phyloP scores from a whole-genome alignment of 2,888 invertebrate genomes.

The Lasioglossum figueresi region DNA sequence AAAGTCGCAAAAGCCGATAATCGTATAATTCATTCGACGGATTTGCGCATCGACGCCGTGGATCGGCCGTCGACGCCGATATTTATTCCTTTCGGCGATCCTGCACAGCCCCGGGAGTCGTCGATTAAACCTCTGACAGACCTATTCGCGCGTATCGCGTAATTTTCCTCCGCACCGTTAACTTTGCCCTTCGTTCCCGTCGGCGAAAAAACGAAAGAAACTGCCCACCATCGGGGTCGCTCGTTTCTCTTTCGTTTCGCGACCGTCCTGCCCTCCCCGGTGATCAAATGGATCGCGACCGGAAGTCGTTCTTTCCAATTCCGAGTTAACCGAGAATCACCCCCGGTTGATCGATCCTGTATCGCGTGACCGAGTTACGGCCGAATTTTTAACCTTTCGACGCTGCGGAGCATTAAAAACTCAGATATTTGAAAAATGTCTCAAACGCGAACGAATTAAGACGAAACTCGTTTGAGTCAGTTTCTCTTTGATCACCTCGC shows the following conservation, averaged over 20 bases:
- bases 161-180: constrained; percentile 32
- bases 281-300: neutral
- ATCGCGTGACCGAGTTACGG: neutral
- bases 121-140: constrained; percentile 32
- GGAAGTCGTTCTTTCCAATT: neutral
- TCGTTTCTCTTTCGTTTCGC: neutral
- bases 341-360: neutral
- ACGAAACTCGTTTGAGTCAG: too few species aligned
- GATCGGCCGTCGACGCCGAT: constrained; percentile 22
- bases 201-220: neutral
- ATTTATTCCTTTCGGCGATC: constrained; percentile 43
- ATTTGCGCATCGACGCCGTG: constrained; percentile 42
- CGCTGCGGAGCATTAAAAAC: too few species aligned
- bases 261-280: neutral
- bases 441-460: too few species aligned
- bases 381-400: neutral
- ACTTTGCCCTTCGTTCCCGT: neutral
- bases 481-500: neutral
- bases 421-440: too few species aligned
- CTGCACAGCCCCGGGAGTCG: neutral
- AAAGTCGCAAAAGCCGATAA: constrained; percentile 55
- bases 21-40: constrained; percentile 62
- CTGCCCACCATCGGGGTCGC: neutral
- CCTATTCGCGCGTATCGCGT: constrained; percentile 39
- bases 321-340: neutral